Conservation (phyloP, 2,888 invertebrate genomes). For the Perithous albicinctus region DNA sequence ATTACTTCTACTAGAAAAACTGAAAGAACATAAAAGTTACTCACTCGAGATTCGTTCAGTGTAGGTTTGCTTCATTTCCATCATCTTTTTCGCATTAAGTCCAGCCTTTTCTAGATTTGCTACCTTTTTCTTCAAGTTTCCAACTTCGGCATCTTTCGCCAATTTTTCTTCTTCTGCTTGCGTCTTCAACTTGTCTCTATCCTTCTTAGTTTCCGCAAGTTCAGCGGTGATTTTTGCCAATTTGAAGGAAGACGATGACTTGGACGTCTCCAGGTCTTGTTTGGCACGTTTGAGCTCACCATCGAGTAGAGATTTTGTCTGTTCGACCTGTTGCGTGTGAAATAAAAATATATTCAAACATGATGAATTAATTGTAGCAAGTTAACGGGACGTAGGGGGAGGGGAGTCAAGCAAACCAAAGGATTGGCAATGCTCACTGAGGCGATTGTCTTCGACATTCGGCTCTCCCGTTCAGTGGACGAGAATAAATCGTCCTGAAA, state of each 20-base stretch:
- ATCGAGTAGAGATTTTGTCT: conserved; percentile 86
- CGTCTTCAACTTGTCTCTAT: conserved; percentile 88
- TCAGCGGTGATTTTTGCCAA: conserved; percentile 86
- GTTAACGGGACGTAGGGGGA: not conserved
- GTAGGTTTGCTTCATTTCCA: conserved; percentile 89
- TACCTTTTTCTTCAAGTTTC: conserved; percentile 91
- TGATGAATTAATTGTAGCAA: conserved; percentile 3
- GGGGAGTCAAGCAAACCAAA: conserved; percentile 60
- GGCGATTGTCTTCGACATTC: conserved; percentile 79
- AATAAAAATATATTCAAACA: conserved; percentile 41
- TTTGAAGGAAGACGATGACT: conserved; percentile 84
- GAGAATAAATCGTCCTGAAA: conserved; percentile 86
- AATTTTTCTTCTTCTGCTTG: conserved; percentile 91
- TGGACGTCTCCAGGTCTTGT: conserved; percentile 86
- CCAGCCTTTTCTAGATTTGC: conserved; percentile 88
- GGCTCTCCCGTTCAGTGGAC: conserved; percentile 78
- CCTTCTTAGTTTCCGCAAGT: conserved; percentile 86
- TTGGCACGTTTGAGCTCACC: conserved; percentile 87
- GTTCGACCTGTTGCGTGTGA: conserved; percentile 86
- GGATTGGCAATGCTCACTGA: conserved; percentile 74
- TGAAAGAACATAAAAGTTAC: conserved; percentile 74
- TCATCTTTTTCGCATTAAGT: conserved; percentile 88
- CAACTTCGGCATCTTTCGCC: conserved; percentile 91
- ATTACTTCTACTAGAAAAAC: conserved; percentile 6
- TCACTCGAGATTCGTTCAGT: conserved; percentile 90